Base-by-base conservation (phyloP, 2,797 vertebrate genomes). In the Champsocephalus gunnari region DNA sequence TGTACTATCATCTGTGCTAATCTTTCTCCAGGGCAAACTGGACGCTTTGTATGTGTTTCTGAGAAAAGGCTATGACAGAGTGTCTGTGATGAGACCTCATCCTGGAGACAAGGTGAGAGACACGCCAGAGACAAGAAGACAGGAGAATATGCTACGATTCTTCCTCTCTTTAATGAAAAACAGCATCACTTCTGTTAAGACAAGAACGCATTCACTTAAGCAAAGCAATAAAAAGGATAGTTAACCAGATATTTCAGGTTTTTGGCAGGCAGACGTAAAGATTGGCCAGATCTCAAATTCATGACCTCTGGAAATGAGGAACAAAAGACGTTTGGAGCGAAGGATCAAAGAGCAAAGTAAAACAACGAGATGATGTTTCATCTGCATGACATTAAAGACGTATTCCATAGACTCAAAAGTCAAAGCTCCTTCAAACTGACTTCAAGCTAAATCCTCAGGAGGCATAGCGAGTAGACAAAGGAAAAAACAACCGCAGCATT, bases 41-140 rank as follows among this genome's bases (percentile, higher is more conserved):
- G 98, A 99, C n/a, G 97, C 97, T 14, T 90, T 99, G 66, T 98
- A 96, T 94, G 96, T 98, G 1, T 93, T 98, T 70, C 92, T 99
- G 83, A 90, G 96, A 78, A 97, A 95, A 89, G 97, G 97, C 34
- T 99, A 99, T 1, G 95, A 98, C 88, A 94, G 98, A 1, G 97
- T 99, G 24, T 99, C 98, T 0, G 95, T 99, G 91, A 99, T 99
- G 98, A 94, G 98, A 66, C 98, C 98, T 4, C 96, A 97, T 84
- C 97, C 97, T 2, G 98, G 98, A 94, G 98, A 99, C 86, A 98
- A 97, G 97, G 98, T 99, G 95, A 88, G 50, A 66, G 13, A 49
- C 64, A 58, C 34, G 44, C 13, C 69, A 50, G 47, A 64, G 43
- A 71, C 66, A 17, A 49, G 50, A 2, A 11, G 1, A 49, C 21